Conservation (phyloP, 2,797 vertebrate species). For the Babyrousa celebensis region DNA sequence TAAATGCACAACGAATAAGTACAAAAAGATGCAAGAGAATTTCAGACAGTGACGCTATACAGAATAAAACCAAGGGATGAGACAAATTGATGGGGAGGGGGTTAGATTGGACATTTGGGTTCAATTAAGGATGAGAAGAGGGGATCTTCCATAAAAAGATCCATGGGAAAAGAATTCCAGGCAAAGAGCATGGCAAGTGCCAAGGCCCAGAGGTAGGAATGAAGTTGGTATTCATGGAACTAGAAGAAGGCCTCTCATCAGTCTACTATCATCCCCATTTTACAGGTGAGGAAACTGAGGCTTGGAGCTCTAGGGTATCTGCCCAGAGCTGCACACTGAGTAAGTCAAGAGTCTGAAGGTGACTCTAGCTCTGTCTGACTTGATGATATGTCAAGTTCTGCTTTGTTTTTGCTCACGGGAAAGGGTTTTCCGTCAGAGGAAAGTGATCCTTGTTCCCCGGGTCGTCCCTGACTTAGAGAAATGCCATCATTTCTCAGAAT, state of each 20-base stretch:
- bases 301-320: not conserved
- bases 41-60: not conserved
- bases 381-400: not conserved
- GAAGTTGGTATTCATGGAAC: not conserved
- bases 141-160: not conserved
- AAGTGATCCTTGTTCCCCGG: not conserved
- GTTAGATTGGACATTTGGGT: constrained; percentile 16
- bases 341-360: not conserved
- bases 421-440: not conserved
- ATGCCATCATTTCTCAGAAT: not conserved
- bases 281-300: constrained; percentile 17
- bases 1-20: not conserved
- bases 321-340: not conserved
- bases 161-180: not conserved
- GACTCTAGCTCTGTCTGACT: not conserved
- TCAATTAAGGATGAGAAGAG: not conserved
- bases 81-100: not conserved
- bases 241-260: not conserved
- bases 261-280: not conserved
- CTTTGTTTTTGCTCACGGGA: not conserved
- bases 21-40: not conserved
- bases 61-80: not conserved
- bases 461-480: not conserved
- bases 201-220: not conserved
- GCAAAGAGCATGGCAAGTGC: not conserved